Base-by-base conservation (phyloP, 2,888 invertebrate genomes). In the Heliconius ismenius region DNA sequence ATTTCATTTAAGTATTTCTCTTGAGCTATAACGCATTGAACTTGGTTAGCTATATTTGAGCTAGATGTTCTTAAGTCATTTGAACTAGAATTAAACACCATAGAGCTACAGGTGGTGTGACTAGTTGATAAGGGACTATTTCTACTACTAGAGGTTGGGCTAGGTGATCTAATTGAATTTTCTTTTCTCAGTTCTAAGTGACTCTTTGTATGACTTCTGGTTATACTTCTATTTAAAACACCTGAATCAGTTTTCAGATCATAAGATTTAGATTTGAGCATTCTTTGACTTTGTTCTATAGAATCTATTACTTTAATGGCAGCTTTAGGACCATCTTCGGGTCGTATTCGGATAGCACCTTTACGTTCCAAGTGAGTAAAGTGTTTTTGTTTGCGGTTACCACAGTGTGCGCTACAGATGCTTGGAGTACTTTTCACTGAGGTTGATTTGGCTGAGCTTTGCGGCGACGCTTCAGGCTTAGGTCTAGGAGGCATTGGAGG, bases 21-120 rank as follows among this genome's bases (percentile, higher is more conserved):
- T 90, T 94, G 94, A 77, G 94, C 94, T 87, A 94, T 94, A 43
- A 94, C 94, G 80, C 93, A 94, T 84, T 94, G 94, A 11, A 94
- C 93, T 85, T 91, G 91, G 82, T 94, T 93, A 73, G 92, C 87
- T 75, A 92, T 93, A 79, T 93, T 94, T 43, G 94, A 94, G 84
- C 88, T 94, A 39, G 94, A 94, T 88, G 91, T 94, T 85, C 92
- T 90, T 82, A 94, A 86, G 81, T 94, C 93, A 78, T 93, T 94
- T 82, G 93, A 94, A 83, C 93, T 94, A 83, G 94, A 93, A 84
- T 94, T 94, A 83, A 94, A 93, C n/a, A 93, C 92, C 93, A 94
- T 93, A 81, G 94, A 94, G 83, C 94, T 94, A 87, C 94, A 94
- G 28, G 94, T 94, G 32, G 94, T 95, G 81, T 94, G 94, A 79